phyloP scores from a whole-genome alignment of 2,888 invertebrate species.

The Napeogenes sylphis region DNA sequence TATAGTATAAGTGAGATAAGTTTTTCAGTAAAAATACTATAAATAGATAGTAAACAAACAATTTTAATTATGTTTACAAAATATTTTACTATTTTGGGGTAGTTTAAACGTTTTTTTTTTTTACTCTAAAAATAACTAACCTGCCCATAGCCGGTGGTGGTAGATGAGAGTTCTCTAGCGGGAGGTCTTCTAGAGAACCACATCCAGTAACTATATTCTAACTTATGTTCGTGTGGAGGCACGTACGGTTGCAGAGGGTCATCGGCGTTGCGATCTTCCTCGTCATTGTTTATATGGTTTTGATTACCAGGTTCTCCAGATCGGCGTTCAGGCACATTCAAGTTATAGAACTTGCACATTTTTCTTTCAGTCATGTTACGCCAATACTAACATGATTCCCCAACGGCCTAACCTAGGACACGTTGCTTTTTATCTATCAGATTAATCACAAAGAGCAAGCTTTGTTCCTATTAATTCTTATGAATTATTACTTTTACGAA shows the following conservation, averaged over 20 bases:
- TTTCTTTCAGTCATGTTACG: conserved; percentile 77
- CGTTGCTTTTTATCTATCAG: conserved; percentile 62
- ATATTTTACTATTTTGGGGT: neutral
- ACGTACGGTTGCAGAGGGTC: conserved; percentile 72
- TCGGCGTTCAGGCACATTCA: conserved; percentile 75
- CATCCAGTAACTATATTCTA: conserved; percentile 95
- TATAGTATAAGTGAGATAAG: too few relatives aligned
- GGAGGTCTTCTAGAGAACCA: conserved; percentile 86
- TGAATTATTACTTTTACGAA: conserved; percentile 22
- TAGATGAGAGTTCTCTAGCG: conserved; percentile 62
- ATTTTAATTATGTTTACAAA: neutral
- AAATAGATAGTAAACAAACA: neutral
- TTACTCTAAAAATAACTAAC: conserved; percentile 38
- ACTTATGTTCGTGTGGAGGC: conserved; percentile 90
- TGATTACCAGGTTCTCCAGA: conserved; percentile 58
- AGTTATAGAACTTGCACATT: conserved; percentile 78
- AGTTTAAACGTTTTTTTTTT: neutral
- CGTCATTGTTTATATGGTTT: conserved; percentile 53
- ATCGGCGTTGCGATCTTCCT: conserved; percentile 62
- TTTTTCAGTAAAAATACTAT: neutral
- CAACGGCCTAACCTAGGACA: conserved; percentile 76
- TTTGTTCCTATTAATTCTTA: conserved; percentile 19
- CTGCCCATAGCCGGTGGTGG: conserved; percentile 72
- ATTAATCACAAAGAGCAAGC: conserved; percentile 45
- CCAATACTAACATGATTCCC: conserved; percentile 74